phyloP scores from a whole-genome alignment of 2,797 vertebrate species.

The Lepilemur ruficaudatus region DNA sequence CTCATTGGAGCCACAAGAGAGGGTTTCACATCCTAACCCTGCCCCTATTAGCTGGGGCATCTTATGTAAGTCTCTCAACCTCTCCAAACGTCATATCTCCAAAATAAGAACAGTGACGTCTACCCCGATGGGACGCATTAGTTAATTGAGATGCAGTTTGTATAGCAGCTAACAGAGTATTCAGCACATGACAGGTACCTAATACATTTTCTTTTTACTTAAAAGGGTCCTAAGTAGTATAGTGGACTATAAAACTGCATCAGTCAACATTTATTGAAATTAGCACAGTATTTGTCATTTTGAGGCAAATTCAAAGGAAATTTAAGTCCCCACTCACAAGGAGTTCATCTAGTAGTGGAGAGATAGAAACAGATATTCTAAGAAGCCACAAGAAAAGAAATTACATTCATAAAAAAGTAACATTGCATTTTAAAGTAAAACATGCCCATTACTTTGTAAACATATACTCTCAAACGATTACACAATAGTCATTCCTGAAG shows the following conservation, averaged over 20 bases:
- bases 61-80: neutral
- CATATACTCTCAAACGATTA: neutral
- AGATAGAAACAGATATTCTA: neutral
- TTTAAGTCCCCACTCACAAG: neutral
- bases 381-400: constrained; percentile 12
- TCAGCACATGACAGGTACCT: neutral
- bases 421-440: neutral
- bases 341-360: neutral
- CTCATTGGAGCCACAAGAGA: neutral
- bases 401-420: neutral
- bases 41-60: neutral
- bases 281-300: neutral
- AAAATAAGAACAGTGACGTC: neutral
- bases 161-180: neutral
- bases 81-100: neutral
- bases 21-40: neutral
- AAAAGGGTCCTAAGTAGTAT: neutral
- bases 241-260: neutral
- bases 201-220: neutral
- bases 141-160: neutral
- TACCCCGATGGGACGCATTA: neutral
- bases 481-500: neutral
- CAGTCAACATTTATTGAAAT: neutral
- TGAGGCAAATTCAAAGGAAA: constrained; percentile 49
- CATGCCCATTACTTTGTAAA: neutral